phyloP scores from a whole-genome alignment of 1,140 invertebrate species.

The Bursaphelenchus mucronatus region DNA sequence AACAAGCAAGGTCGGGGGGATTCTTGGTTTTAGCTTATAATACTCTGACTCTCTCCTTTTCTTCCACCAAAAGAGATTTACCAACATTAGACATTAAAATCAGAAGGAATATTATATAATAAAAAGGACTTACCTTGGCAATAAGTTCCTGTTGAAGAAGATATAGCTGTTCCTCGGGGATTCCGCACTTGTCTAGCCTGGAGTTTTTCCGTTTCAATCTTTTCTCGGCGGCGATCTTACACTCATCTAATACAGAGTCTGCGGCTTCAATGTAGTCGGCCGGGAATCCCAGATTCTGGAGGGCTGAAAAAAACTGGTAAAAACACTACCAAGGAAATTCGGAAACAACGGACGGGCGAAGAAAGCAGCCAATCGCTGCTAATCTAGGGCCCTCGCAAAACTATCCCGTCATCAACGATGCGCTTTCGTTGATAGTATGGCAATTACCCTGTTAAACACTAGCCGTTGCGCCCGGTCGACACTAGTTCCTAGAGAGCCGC shows the following conservation, averaged over 20 bases:
- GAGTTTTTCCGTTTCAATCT: constrained; percentile 61
- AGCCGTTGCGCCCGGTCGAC: no score
- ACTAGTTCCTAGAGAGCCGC: no score
- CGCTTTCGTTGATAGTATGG: no score
- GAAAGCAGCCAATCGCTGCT: no score
- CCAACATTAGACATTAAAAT: no score
- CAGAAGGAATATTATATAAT: no score
- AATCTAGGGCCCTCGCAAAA: no score
- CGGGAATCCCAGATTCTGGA: constrained; percentile 53
- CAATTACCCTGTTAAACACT: no score
- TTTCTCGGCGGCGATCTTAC: constrained; percentile 59
- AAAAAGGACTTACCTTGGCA: constrained; percentile 41
- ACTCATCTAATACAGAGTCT: constrained; percentile 55
- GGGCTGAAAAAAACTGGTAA: constrained; percentile 39
- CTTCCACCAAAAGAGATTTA: neutral
- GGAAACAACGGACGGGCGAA: neutral
- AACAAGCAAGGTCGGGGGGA: neutral
- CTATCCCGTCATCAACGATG: no score
- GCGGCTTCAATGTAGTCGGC: constrained; percentile 53
- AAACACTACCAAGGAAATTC: neutral
- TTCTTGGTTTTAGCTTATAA: constrained; percentile 1
- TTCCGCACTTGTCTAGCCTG: constrained; percentile 61
- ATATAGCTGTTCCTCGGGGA: constrained; percentile 59
- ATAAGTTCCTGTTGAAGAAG: constrained; percentile 56
- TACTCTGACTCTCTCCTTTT: constrained; percentile 1